These are phyloP conservation scores for Lasioglossum villosulum DNA, from an alignment of 2,888 invertebrate species.

Conservation along the genomic window DNA sequence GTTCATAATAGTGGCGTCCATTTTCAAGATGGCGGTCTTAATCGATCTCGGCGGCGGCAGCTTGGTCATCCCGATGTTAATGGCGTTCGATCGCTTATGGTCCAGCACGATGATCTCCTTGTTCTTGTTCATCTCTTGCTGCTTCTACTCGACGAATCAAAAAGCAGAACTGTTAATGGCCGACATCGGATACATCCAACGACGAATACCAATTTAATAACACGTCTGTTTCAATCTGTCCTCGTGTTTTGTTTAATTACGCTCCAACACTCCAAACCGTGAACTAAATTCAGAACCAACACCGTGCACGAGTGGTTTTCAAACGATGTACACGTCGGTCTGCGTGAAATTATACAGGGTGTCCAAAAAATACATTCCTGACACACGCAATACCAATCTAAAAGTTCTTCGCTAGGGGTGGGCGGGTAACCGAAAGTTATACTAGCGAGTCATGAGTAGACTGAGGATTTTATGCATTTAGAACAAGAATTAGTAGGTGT, in stretches of 20 bases:
- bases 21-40: conserved; percentile 99
- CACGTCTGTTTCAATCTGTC: not conserved
- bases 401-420: not conserved
- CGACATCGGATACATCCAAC: no score
- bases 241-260: not conserved
- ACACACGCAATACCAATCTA: not conserved
- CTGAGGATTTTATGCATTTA: no score
- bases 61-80: conserved; percentile 99
- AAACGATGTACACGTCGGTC: conserved; percentile 21
- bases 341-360: conserved; percentile 14
- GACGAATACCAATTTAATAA: not conserved
- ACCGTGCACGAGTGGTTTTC: conserved; percentile 45
- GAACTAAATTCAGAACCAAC: conserved; percentile 26
- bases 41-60: conserved; percentile 98
- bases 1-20: conserved; percentile 99
- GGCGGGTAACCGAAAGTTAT: not conserved
- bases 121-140: conserved; percentile 93
- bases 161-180: not conserved
- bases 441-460: no score
- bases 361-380: not conserved
- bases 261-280: conserved; percentile 41
- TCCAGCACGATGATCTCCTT: conserved; percentile 97
- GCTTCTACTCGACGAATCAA: conserved; percentile 87
- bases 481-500: no score
- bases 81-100: conserved; percentile 98